A percentile compares a stretch with the other conserved stretches of the same genome.
Evolutionary conservation across 2,888 invertebrate genomes (phyloP).

Genomic region (Stenotaenia linearis): DNA sequence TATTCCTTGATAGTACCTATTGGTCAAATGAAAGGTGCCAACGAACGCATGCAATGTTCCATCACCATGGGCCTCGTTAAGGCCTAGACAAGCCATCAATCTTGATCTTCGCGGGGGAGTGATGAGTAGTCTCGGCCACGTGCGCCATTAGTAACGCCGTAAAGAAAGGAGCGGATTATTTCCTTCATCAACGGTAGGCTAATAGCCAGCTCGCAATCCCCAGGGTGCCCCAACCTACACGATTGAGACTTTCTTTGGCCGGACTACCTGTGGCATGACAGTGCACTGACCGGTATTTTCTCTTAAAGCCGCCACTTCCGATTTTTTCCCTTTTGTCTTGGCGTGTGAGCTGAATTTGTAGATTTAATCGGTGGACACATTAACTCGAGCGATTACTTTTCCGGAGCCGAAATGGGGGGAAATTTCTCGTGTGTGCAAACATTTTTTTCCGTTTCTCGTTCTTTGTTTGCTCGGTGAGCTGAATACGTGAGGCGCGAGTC

Average conservation of each 20-base stretch:
- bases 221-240: constrained; percentile 1
- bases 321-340: background rate
- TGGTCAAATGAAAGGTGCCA: background rate
- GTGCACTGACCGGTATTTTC: background rate
- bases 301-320: background rate
- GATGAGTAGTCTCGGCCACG: background rate
- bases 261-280: background rate
- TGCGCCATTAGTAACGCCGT: constrained; percentile 10
- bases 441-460: background rate
- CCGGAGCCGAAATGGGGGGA: background rate
- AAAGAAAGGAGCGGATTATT: constrained; percentile 4
- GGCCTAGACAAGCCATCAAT: constrained; percentile 27
- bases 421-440: background rate
- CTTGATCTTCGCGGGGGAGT: constrained; percentile 28
- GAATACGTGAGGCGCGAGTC: background rate
- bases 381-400: background rate
- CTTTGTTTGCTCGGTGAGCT: background rate
- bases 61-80: constrained; percentile 30
- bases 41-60: constrained; percentile 4
- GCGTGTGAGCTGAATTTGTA: background rate
- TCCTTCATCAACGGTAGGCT: constrained; percentile 9
- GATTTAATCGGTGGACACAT: constrained; percentile 13
- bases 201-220: background rate
- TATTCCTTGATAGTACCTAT: background rate
- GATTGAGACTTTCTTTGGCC: background rate